Percentiles rank a stretch among this genome's conserved stretches.
Evolutionary conservation across 2,113 vertebrate species (phyloP).

Genomic region (Lophius piscatorius): DNA sequence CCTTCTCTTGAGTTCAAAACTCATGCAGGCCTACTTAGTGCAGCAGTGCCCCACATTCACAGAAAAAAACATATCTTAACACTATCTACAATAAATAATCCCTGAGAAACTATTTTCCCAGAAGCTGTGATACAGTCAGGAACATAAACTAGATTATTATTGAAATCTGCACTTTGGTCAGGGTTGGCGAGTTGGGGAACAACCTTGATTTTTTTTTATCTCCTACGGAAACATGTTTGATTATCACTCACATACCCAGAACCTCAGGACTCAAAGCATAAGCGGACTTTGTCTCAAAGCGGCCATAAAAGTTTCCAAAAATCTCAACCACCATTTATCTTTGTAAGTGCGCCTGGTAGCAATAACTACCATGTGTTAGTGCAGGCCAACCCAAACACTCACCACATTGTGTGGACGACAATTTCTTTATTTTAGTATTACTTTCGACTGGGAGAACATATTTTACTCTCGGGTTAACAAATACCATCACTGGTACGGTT

Average conservation of each 20-base stretch:
- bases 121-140: background rate
- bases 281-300: slow-evolving; percentile 11
- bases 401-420: no score
- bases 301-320: background rate
- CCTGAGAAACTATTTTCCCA: background rate
- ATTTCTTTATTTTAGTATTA: no score
- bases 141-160: background rate
- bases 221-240: slow-evolving; percentile 13
- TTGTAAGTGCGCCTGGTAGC: background rate
- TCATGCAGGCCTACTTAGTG: slow-evolving; percentile 1
- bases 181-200: slow-evolving; percentile 11
- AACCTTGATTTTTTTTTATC: slow-evolving; percentile 16
- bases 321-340: slow-evolving; percentile 1
- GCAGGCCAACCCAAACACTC: no score
- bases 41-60: background rate
- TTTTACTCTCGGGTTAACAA: no score
- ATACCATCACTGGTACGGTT: no score
- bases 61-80: no score
- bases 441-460: no score
- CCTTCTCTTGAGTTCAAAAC: slow-evolving; percentile 38
- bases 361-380: no score
- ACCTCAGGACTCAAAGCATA: slow-evolving; percentile 31
- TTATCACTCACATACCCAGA: slow-evolving; percentile 16
- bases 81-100: background rate
- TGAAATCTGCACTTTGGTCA: slow-evolving; percentile 18